These are phyloP conservation scores for Myopa testacea DNA, from an alignment of 2,888 invertebrate species.

Conservation along the genomic window DNA sequence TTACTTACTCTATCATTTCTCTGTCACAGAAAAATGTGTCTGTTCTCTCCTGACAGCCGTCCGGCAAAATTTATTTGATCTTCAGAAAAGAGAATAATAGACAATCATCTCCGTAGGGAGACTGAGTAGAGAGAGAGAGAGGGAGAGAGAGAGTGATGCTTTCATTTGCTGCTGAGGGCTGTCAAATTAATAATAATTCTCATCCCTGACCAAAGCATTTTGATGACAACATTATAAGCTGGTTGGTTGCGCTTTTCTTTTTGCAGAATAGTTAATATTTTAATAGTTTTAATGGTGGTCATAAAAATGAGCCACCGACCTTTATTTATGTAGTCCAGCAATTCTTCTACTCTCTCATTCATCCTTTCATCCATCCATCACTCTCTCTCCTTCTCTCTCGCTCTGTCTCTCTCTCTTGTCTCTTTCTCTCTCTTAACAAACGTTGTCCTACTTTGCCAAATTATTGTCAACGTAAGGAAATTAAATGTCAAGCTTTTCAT, in stretches of 20 bases:
- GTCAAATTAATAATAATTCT: constrained; percentile 17
- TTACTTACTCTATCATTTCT: no score
- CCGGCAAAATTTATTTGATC: no score
- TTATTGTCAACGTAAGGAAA: constrained; percentile 26
- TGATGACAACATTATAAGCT: constrained; percentile 8
- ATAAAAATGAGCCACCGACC: background rate
- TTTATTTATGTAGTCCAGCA: no score
- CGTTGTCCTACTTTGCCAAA: constrained; percentile 19
- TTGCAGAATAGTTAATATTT: background rate
- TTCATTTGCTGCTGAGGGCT: background rate
- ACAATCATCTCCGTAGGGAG: no score
- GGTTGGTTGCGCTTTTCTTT: background rate
- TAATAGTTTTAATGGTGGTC: constrained; percentile 14
- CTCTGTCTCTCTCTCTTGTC: background rate
- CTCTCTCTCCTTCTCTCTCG: background rate
- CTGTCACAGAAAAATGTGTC: no score
- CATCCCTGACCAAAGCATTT: constrained; percentile 12
- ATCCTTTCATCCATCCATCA: background rate
- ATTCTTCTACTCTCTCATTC: background rate
- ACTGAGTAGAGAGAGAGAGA: no score
- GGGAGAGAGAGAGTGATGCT: no score
- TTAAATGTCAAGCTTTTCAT: constrained; percentile 34
- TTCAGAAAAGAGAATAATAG: no score
- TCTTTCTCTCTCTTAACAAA: background rate
- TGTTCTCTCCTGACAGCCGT: no score